Evolutionary conservation across 2,888 invertebrate species (phyloP).

Genomic region (Adineta ricciae): DNA sequence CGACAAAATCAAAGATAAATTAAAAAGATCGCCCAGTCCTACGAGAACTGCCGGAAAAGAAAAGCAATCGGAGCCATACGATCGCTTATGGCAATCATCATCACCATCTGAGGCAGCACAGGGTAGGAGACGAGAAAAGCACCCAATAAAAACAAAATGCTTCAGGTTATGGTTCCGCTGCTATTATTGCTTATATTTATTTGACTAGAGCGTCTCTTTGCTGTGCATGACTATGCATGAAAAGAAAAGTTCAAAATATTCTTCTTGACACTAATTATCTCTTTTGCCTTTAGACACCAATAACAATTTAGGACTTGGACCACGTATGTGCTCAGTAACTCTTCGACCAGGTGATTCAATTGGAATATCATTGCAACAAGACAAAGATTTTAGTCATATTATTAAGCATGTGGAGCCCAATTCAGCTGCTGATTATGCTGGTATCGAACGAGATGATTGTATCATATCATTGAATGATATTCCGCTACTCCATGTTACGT

Average conservation of each 20-base stretch:
- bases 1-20: not conserved
- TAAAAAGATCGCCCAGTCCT: not conserved
- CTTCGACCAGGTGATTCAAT: not conserved
- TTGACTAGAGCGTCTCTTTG: not conserved
- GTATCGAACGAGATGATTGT: conserved; percentile 12
- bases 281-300: not conserved
- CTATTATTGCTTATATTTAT: not conserved
- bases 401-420: not conserved
- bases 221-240: not conserved
- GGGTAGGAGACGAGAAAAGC: not conserved
- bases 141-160: not conserved
- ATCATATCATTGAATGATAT: not conserved
- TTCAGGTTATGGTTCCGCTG: not conserved
- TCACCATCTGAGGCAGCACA: not conserved
- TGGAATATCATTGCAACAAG: not conserved
- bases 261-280: not conserved
- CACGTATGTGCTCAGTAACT: not conserved
- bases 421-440: not conserved
- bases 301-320: not conserved
- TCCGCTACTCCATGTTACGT: not conserved
- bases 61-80: not conserved
- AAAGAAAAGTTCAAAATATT: not conserved
- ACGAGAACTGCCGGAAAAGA: not conserved
- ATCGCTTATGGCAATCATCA: not conserved
- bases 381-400: conserved; percentile 12